Evolutionary conservation across 2,888 invertebrate genomes (phyloP).

Genomic region (Lucinisca nassula): DNA sequence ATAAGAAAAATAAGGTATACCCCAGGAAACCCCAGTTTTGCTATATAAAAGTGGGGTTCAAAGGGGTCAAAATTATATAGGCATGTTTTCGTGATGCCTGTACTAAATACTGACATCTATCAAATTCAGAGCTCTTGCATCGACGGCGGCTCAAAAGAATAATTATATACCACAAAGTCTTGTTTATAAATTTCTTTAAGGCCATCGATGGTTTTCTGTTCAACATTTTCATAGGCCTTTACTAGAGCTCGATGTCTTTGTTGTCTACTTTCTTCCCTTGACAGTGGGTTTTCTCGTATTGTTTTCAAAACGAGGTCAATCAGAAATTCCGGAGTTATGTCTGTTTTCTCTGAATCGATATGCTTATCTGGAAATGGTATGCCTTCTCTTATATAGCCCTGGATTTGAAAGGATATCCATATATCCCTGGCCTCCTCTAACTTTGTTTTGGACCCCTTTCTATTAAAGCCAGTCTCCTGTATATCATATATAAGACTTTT

Average conservation of each 20-base stretch:
- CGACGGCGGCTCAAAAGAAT: background rate
- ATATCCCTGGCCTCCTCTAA: background rate
- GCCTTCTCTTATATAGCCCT: slow-evolving; percentile 9
- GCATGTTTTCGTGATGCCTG: no score
- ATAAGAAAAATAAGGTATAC: no score
- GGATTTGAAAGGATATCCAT: slow-evolving; percentile 30
- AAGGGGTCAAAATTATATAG: no score
- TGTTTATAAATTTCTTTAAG: slow-evolving; percentile 17
- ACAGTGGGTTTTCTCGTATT: background rate
- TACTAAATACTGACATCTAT: background rate
- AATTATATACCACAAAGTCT: slow-evolving; percentile 24
- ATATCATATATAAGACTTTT: slow-evolving; percentile 19
- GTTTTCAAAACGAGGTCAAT: background rate
- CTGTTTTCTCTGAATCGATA: background rate
- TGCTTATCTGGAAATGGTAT: background rate
- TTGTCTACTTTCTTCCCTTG: background rate
- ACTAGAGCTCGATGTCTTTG: slow-evolving; percentile 15
- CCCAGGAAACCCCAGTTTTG: no score
- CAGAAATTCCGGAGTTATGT: background rate
- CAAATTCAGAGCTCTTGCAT: no score
- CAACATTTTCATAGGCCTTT: slow-evolving; percentile 6
- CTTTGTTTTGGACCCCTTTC: background rate
- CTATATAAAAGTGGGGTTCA: no score
- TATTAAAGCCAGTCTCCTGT: background rate
- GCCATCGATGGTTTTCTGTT: background rate